A percentile compares a stretch with the other conserved stretches of the same genome.
Conservation (phyloP, 2,888 invertebrate genomes). For the Drosophila rubida region DNA sequence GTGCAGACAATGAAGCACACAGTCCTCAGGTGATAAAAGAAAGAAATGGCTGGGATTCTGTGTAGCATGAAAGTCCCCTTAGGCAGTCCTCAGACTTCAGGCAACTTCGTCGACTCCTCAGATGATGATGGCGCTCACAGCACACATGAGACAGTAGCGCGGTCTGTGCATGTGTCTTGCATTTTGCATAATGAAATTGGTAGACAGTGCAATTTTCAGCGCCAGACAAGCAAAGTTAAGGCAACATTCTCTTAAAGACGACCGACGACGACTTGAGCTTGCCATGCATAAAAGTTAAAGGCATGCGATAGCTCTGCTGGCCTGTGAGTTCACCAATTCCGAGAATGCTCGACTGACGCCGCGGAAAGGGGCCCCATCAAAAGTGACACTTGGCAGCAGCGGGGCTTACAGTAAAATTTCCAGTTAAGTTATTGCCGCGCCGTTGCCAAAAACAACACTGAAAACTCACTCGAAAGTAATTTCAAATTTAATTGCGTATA, state of each 20-base stretch:
- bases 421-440: slow-evolving; percentile 74
- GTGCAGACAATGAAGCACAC: slow-evolving; percentile 37
- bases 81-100: slow-evolving; percentile 11
- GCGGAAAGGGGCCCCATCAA: slow-evolving; percentile 55
- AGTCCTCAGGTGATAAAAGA: slow-evolving; percentile 53
- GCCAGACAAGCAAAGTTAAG: slow-evolving; percentile 61
- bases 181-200: slow-evolving; percentile 67
- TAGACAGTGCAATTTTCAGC: slow-evolving; percentile 63
- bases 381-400: slow-evolving; percentile 71
- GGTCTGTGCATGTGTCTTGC: slow-evolving; percentile 18
- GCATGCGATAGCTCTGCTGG: slow-evolving; percentile 11
- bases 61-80: slow-evolving; percentile 17
- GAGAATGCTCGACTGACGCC: not conserved
- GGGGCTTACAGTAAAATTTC: slow-evolving; percentile 74
- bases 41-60: not conserved
- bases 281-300: slow-evolving; percentile 47
- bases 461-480: slow-evolving; percentile 73
- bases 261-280: slow-evolving; percentile 32
- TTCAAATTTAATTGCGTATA: slow-evolving; percentile 78
- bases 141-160: slow-evolving; percentile 9
- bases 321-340: slow-evolving; percentile 30
- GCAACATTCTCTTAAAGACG: slow-evolving; percentile 53
- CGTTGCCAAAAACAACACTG: slow-evolving; percentile 45
- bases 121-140: slow-evolving; percentile 9
- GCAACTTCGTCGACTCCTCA: slow-evolving; percentile 8